Percentiles rank a stretch among this genome's conserved stretches.
These are phyloP conservation scores for Neotoma lepida DNA, from an alignment of 2,113 vertebrate species.

Conservation along the genomic window DNA sequence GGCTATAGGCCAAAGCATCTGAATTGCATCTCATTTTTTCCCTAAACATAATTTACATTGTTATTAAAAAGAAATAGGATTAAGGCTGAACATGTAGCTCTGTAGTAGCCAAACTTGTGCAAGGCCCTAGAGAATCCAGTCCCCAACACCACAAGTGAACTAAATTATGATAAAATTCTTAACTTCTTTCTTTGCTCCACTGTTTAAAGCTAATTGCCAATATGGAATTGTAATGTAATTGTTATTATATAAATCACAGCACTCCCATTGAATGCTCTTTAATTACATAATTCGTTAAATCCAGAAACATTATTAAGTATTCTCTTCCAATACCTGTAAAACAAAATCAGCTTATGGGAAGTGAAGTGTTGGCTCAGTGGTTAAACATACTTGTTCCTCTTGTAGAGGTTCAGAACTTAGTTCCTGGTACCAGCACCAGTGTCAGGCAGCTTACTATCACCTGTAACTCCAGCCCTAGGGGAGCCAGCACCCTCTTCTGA, in stretches of 20 bases:
- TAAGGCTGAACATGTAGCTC: background rate
- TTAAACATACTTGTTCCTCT: background rate
- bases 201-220: slow-evolving; percentile 26
- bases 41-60: slow-evolving; percentile 40
- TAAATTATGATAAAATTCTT: background rate
- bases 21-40: background rate
- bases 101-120: background rate
- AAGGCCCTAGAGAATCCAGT: background rate
- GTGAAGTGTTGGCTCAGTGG: background rate
- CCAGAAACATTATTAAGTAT: background rate
- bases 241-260: background rate
- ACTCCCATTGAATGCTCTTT: slow-evolving; percentile 1
- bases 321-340: slow-evolving; percentile 1
- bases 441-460: background rate
- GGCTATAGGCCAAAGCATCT: background rate
- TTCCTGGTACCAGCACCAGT: background rate
- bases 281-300: slow-evolving; percentile 6
- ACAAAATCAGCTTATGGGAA: background rate
- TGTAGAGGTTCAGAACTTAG: background rate
- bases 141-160: background rate
- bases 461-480: background rate
- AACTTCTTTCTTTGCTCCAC: background rate
- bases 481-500: background rate
- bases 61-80: background rate
- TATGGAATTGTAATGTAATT: slow-evolving; percentile 47